These are phyloP conservation scores for Ceriagrion tenellum DNA, from an alignment of 2,888 invertebrate genomes.

Conservation along the genomic window DNA sequence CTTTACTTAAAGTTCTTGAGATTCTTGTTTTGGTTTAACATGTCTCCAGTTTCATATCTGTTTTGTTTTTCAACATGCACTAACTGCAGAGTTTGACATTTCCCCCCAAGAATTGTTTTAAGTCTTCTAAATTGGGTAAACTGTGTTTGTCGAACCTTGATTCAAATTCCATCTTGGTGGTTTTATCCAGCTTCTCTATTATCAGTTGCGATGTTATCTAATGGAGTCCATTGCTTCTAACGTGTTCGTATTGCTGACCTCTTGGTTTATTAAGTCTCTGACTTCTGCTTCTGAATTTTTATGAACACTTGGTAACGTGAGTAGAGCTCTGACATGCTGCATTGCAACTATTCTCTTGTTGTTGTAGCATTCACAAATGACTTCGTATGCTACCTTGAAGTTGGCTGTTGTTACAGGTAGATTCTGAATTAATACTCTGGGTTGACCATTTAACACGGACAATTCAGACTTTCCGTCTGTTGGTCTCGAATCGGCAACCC, in stretches of 20 bases:
- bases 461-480: no score
- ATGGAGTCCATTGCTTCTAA: not conserved
- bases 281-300: not conserved
- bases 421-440: not conserved
- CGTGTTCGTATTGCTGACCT: not conserved
- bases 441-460: not conserved
- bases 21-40: no score
- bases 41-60: no score
- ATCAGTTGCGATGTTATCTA: not conserved
- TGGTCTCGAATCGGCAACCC: no score
- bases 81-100: no score
- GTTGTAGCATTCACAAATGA: not conserved
- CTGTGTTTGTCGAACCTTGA: not conserved
- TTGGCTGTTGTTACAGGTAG: not conserved
- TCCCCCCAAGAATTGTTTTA: constrained; percentile 21
- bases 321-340: not conserved
- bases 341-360: constrained; percentile 32
- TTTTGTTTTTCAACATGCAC: no score
- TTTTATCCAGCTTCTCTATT: not conserved
- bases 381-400: not conserved
- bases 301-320: not conserved
- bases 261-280: not conserved
- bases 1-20: no score
- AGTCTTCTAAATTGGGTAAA: not conserved
- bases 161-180: not conserved